Evolutionary conservation across 2,113 vertebrate species (phyloP).

Genomic region (Heliornis fulica): DNA sequence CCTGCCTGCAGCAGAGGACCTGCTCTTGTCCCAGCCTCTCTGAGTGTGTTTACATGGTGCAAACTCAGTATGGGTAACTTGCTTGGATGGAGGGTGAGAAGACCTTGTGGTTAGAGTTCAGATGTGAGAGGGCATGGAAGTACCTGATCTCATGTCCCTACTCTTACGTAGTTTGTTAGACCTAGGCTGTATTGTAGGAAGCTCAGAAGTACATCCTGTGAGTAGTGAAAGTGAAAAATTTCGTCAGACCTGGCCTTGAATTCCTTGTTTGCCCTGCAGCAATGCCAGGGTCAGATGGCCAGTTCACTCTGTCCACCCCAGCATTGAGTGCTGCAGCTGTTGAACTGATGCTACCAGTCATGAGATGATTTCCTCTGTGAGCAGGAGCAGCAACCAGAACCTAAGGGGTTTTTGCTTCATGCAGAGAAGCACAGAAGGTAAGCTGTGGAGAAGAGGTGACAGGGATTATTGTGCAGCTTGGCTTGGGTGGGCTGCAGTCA

Average conservation of each 20-base stretch:
- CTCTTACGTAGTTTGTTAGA: neutral
- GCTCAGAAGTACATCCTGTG: neutral
- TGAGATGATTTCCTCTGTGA: neutral
- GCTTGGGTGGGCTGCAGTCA: neutral
- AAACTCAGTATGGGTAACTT: neutral
- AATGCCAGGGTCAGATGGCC: too few relatives aligned
- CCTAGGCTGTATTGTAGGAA: neutral
- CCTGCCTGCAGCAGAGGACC: neutral
- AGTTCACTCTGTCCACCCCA: too few relatives aligned
- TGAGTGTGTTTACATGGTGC: neutral
- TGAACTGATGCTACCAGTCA: too few relatives aligned
- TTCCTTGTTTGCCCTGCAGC: neutral
- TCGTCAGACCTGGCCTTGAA: neutral
- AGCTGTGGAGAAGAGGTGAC: neutral
- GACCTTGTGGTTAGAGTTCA: neutral
- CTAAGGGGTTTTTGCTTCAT: neutral
- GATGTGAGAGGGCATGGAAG: neutral
- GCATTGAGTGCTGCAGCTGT: neutral
- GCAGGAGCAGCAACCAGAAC: neutral
- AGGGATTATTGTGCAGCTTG: neutral
- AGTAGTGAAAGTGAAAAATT: neutral
- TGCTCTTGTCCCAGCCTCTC: neutral
- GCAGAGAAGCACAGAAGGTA: neutral
- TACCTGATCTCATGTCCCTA: neutral
- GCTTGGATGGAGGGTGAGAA: neutral